Percentiles rank a stretch among this genome's conserved stretches.
These are phyloP conservation scores for Salvelinus alpinus DNA, from an alignment of 2,113 vertebrate species.

Conservation along the genomic window DNA sequence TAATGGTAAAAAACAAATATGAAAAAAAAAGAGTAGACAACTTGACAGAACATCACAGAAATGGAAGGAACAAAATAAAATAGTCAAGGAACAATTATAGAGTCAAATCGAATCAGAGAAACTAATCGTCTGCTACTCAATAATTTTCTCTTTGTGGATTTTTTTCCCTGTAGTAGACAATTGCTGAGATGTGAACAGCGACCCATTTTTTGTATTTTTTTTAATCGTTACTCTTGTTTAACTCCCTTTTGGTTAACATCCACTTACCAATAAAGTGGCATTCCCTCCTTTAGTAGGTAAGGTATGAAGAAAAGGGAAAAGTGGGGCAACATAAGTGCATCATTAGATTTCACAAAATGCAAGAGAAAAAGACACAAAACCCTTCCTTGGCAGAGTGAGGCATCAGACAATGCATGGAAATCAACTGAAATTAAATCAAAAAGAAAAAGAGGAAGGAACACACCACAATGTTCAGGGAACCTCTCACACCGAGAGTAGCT, in stretches of 20 bases:
- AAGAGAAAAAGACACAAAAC: conserved; percentile 99
- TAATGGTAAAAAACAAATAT: conserved; percentile 72
- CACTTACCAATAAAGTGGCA: conserved; percentile 99
- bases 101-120: conserved; percentile 93
- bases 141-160: conserved; percentile 82
- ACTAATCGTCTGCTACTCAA: conserved; percentile 86
- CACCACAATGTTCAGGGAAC: conserved; percentile 35
- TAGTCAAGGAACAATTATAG: conserved; percentile 89
- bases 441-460: conserved; percentile 67
- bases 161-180: conserved; percentile 88
- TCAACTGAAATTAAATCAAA: conserved; percentile 73
- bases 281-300: conserved; percentile 99
- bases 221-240: conserved; percentile 81
- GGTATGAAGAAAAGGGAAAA: conserved; percentile 99
- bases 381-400: conserved; percentile 83
- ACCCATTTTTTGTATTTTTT: conserved; percentile 84
- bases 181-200: conserved; percentile 96
- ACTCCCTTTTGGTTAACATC: conserved; percentile 99
- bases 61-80: conserved; percentile 87
- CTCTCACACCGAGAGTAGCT: conserved; percentile 14
- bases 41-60: conserved; percentile 88
- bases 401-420: conserved; percentile 76
- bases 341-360: conserved; percentile 99
- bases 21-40: conserved; percentile 78
- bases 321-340: conserved; percentile 99